A percentile compares a stretch with the other conserved stretches of the same genome.
Evolutionary conservation across 2,797 vertebrate species (phyloP).

Genomic region (Balearica regulorum): DNA sequence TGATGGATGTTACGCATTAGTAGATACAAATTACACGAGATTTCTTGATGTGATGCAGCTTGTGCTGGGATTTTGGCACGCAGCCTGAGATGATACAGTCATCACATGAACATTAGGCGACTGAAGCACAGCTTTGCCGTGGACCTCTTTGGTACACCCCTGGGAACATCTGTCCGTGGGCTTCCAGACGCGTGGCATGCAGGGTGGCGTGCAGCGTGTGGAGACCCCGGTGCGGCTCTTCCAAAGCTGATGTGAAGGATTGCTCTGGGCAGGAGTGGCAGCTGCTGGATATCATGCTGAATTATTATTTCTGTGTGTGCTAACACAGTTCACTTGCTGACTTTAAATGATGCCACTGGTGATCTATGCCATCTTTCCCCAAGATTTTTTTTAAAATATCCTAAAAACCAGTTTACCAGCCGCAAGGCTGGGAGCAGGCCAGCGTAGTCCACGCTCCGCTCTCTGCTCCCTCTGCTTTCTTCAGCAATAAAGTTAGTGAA

Average conservation of each 20-base stretch:
- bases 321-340: not conserved
- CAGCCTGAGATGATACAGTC: not conserved
- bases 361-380: not conserved
- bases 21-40: not conserved
- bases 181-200: not conserved
- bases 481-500: not conserved
- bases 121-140: not conserved
- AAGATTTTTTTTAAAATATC: not conserved
- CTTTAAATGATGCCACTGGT: not conserved
- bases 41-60: not conserved
- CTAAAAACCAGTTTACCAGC: not conserved
- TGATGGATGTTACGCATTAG: not conserved
- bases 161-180: accelerated
- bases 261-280: not conserved
- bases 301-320: not conserved
- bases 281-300: not conserved
- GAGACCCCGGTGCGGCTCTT: not conserved
- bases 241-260: not conserved
- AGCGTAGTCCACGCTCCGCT: not conserved
- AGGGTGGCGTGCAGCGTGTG: accelerated
- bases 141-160: not conserved
- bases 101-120: not conserved
- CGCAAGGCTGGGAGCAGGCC: not conserved
- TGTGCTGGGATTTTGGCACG: not conserved
- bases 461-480: not conserved